Evolutionary conservation across 1,140 invertebrate species (phyloP).

Genomic region (Cotesia typhae): DNA sequence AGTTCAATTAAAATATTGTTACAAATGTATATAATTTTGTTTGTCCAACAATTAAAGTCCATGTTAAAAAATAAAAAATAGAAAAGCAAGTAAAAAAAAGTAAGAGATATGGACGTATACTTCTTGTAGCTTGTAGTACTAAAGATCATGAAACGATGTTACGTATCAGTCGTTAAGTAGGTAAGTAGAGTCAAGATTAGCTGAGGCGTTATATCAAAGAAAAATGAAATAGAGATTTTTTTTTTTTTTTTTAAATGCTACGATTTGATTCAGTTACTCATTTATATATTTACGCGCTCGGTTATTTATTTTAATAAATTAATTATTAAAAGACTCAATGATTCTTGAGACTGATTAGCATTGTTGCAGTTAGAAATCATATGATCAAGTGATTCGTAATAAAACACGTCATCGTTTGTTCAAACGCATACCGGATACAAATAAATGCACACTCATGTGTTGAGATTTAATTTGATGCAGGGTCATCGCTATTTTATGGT

Average conservation of each 20-base stretch:
- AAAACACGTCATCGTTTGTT: too few relatives aligned
- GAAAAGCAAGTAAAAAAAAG: conserved; percentile 29
- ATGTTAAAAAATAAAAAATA: conserved; percentile 10
- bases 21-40: too few relatives aligned
- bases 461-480: too few relatives aligned
- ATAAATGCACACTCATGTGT: too few relatives aligned
- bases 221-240: conserved; percentile 19
- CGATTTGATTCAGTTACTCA: not conserved
- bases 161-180: conserved; percentile 46
- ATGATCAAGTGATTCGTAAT: not conserved
- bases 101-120: conserved; percentile 22
- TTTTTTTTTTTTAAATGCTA: not conserved
- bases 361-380: not conserved
- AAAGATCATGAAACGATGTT: conserved; percentile 39
- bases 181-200: conserved; percentile 50
- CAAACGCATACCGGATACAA: too few relatives aligned
- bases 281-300: not conserved
- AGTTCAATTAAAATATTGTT: conserved; percentile 6
- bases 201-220: conserved; percentile 44
- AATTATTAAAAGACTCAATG: too few relatives aligned
- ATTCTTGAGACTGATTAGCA: not conserved
- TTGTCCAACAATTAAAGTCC: too few relatives aligned
- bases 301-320: too few relatives aligned
- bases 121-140: conserved; percentile 8
- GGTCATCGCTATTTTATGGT: too few relatives aligned